Evolutionary conservation across 2,113 vertebrate species (phyloP).

Genomic region (Stictonetta naevosa): DNA sequence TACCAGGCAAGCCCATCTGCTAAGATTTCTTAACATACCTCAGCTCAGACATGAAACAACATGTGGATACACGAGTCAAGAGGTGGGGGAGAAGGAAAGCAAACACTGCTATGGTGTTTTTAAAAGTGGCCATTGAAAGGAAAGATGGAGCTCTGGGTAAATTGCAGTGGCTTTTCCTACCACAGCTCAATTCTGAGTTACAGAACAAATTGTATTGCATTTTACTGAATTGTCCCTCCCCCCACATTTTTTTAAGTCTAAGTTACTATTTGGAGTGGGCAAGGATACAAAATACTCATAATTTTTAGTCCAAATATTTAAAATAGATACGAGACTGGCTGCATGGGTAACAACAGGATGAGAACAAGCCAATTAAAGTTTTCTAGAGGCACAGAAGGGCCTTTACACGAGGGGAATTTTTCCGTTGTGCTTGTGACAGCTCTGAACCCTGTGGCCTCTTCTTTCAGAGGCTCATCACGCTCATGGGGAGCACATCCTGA

Average conservation of each 20-base stretch:
- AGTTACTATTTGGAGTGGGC: neutral
- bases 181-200: neutral
- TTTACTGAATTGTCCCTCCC: neutral
- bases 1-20: conserved; percentile 44
- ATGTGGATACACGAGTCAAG: neutral
- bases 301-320: conserved; percentile 52
- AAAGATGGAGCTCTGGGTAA: neutral
- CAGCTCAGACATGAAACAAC: neutral
- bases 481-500: neutral
- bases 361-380: conserved; percentile 31
- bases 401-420: neutral
- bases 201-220: neutral
- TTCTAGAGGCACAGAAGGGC: neutral
- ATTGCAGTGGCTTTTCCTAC: neutral
- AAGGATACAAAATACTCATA: neutral
- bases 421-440: conserved; percentile 10
- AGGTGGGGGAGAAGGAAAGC: neutral
- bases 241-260: neutral
- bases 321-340: neutral
- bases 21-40: neutral
- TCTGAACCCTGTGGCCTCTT: neutral
- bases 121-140: neutral
- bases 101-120: neutral
- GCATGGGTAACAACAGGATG: neutral
- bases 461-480: neutral